Base-by-base conservation (phyloP, 2,113 vertebrate species). In the Epinephelus lanceolatus region DNA sequence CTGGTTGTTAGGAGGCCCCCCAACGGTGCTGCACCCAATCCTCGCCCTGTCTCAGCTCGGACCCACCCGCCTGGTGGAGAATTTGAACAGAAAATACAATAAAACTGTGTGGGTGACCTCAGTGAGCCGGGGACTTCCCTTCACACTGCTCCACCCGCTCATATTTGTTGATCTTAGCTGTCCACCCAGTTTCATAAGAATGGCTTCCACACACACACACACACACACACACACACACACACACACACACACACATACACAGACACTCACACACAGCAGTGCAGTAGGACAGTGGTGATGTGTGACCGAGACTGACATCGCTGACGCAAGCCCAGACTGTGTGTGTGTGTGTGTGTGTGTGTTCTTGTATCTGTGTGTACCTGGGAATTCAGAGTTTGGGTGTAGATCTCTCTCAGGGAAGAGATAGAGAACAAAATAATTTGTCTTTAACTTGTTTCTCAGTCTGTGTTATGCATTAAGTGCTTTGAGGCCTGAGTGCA, bases 141-240 rank as follows among this genome's bases (percentile, higher is more conserved):
- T 23, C 85, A 21, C 47, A 40, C 70, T 55, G 88, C 89, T 82
- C 86, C 86, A 88, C 86, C 87, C 81, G 12, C 45, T 74, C 57
- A 62, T 92, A 72, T 93, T 94, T 94, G 92, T 94, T 95, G 91
- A 78, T 89, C 62, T 91, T 78, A 84, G 84, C 87, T 78, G 83
- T 79, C 65, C 83, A 57, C 72, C 77, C 73, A 45, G 30, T 84
- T 90, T 78, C 77, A 68, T 71, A 45, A 79, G 86, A 89, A 80
- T 33, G 45, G 47, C 71, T 71, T 76, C 12, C 19, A 77, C 61
- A 40, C 47, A 18, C 62, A 47, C 74, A 47, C 56, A 60, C 40
- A 12, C 10, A 71, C 56, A 33, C 25, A 40, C 19, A 63, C 78
- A 17, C 21, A 49, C 27, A 62, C 62, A 72, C 75, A 72, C n/a